Evolutionary conservation across 2,113 vertebrate species (phyloP), one percentile per base, ranked within the genome.

Genomic region (Saimiri boliviensis): DNA sequence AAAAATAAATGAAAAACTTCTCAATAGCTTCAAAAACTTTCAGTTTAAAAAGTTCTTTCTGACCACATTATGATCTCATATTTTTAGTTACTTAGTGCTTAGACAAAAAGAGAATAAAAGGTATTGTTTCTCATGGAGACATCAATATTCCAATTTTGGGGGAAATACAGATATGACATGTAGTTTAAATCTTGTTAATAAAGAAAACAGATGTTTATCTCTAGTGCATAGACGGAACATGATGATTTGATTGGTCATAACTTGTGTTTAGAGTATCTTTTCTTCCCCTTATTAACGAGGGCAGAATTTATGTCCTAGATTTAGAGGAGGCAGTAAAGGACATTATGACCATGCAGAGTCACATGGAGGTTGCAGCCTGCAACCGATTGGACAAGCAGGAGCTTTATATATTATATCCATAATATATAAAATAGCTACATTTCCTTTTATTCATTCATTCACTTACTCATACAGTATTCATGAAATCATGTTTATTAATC

Each of bases 341-440:
- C 1, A 37, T 10, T 0, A 1, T 13, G 8, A 9, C 3, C 32
- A 49, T 6, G 1, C 5, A 74, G 7, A 5, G 5, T 2, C 23
- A 8, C 27, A 6, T n/a, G 25, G 25, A 12, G 40, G 3, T 6
- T 45, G 3, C 3, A 30, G 8, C 83, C 19, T 4, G 45, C 19
- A 54, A 37, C 20, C 30, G 3, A 63, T 3, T 52, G 25, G 89
- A 37, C 35, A 45, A 49, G 23, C 1, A 52, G 21, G 21, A 49
- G 5, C 17, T 89, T 56, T 52, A 35, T 4, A 54, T 52, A 52
- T 52, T 52, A 52, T 17, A 77, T 60, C 52, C 5, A 21, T 92
- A 42, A 30, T 71, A 63, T 58, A 60, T 25, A 58, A 47, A 77
- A 63, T 11, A 6, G 11, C 4, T 63, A 81, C 1, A 92, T 73